Evolutionary conservation across 2,888 invertebrate species (phyloP).

Genomic region (Cerastis leucographa): DNA sequence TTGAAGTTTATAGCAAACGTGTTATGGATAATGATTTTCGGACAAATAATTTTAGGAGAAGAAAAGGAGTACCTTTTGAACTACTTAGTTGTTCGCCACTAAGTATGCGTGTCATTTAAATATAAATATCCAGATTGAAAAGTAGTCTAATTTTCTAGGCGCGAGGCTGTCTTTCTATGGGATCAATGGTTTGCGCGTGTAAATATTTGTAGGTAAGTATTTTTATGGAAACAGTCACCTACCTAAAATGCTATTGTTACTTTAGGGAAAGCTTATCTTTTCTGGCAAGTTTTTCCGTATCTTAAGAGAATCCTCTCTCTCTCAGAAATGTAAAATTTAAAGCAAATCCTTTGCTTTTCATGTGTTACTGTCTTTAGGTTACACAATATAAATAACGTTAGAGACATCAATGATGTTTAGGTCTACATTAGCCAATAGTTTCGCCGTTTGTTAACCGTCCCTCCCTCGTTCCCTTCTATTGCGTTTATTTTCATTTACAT

Average conservation of each 20-base stretch:
- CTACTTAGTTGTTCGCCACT: too few relatives aligned
- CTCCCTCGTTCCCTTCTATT: neutral
- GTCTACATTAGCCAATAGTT: conserved; percentile 17
- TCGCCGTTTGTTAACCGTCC: neutral
- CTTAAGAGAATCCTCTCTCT: neutral
- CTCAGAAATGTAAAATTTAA: neutral
- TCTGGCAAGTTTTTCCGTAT: too few relatives aligned
- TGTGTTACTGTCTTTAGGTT: conserved; percentile 25
- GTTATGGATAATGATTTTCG: too few relatives aligned
- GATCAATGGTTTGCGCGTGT: neutral
- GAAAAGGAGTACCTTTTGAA: too few relatives aligned
- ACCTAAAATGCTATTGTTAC: neutral
- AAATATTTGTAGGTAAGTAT: neutral
- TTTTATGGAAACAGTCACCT: neutral
- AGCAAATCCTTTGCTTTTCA: conserved; percentile 9
- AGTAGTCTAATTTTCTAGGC: neutral
- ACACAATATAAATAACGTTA: conserved; percentile 39
- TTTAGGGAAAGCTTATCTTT: neutral
- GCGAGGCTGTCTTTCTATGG: neutral
- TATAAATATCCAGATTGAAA: neutral
- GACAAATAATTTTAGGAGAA: too few relatives aligned
- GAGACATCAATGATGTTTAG: conserved; percentile 32
- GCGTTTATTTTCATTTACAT: neutral
- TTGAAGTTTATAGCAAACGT: too few relatives aligned
- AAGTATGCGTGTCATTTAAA: neutral